phyloP scores from a whole-genome alignment of 2,888 invertebrate genomes.

The Cremastinae sp. region DNA sequence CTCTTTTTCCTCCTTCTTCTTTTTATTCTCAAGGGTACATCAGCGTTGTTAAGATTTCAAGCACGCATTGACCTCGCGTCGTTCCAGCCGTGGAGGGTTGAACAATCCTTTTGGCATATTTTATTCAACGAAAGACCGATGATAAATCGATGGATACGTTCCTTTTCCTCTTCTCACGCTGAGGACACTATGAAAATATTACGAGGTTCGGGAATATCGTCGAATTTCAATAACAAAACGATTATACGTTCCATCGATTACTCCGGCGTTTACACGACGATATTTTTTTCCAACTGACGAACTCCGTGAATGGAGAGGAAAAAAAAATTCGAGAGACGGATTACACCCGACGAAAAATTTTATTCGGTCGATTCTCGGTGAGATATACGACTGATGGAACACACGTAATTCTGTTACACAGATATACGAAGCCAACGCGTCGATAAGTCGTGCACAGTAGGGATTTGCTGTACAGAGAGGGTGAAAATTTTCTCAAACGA shows the following conservation, averaged over 20 bases:
- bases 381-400: constrained; percentile 34
- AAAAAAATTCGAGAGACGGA: constrained; percentile 9
- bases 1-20: constrained; percentile 10
- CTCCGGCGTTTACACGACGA: neutral
- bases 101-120: constrained; percentile 36
- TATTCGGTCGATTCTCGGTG: constrained; percentile 34
- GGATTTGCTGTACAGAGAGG: constrained; percentile 27
- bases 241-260: constrained; percentile 25
- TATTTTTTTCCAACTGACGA: constrained; percentile 8
- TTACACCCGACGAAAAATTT: constrained; percentile 21
- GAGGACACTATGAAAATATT: constrained; percentile 7
- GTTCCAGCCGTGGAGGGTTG: constrained; percentile 12
- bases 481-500: constrained; percentile 56
- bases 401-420: constrained; percentile 10
- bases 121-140: constrained; percentile 11
- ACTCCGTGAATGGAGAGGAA: constrained; percentile 5
- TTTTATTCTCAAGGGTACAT: constrained; percentile 42
- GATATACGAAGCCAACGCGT: constrained; percentile 15
- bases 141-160: constrained; percentile 41
- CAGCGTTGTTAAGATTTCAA: constrained; percentile 38
- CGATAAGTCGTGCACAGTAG: constrained; percentile 14
- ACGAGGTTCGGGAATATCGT: neutral
- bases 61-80: constrained; percentile 28
- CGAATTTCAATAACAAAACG: constrained; percentile 31
- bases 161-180: constrained; percentile 1